Conservation (phyloP, 2,888 invertebrate genomes). For the Leptopilina syphax region DNA sequence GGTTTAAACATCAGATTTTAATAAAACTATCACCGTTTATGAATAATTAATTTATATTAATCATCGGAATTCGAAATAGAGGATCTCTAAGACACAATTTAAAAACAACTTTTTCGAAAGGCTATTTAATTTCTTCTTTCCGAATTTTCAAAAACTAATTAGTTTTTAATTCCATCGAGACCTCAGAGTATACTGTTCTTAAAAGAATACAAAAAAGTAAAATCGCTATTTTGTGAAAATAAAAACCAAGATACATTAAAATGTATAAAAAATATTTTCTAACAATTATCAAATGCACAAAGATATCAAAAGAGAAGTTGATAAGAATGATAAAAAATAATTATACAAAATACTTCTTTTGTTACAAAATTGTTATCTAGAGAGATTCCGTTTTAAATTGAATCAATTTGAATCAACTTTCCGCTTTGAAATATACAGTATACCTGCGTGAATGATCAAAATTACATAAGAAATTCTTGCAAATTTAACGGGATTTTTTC, state of each 20-base stretch:
- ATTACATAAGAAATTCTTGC: constrained; percentile 6
- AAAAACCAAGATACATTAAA: background rate
- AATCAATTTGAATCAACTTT: background rate
- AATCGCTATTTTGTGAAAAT: too few species aligned
- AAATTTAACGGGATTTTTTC: background rate
- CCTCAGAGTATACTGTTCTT: background rate
- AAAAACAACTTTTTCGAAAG: too few species aligned
- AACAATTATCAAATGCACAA: background rate
- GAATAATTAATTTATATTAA: background rate
- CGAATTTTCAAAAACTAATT: background rate
- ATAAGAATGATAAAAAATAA: too few species aligned
- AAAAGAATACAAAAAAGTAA: background rate
- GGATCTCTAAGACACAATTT: too few species aligned
- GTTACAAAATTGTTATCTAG: background rate
- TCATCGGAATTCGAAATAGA: background rate
- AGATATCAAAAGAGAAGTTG: too few species aligned
- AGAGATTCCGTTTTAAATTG: background rate
- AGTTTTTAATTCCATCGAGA: background rate
- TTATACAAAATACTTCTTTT: background rate
- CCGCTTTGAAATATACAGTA: background rate
- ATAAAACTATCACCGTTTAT: constrained; percentile 9
- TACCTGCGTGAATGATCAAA: background rate
- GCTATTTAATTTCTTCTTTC: too few species aligned
- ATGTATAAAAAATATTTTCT: background rate
- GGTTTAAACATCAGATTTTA: constrained; percentile 4